Percentiles rank a stretch among this genome's conserved stretches.
Conservation (phyloP, 1,140 invertebrate species). For the Papilio glaucus region DNA sequence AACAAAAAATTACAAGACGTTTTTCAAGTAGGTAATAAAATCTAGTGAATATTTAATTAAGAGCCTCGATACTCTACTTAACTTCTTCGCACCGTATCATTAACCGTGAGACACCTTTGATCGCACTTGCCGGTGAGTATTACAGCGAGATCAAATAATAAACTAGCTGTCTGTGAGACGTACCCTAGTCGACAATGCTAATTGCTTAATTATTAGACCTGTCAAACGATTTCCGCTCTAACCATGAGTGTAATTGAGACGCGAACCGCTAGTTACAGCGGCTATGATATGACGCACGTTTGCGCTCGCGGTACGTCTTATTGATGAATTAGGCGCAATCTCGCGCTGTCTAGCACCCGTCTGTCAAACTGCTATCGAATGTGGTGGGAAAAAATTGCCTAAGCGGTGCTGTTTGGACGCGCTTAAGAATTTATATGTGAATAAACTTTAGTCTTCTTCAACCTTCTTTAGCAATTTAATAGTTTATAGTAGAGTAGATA, state of each 20-base stretch:
- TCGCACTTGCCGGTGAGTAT: background rate
- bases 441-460: background rate
- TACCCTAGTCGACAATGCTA: slow-evolving; percentile 18
- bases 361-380: slow-evolving; percentile 27
- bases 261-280: background rate
- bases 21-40: slow-evolving; percentile 9
- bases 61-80: background rate
- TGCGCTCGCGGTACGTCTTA: background rate
- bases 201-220: slow-evolving; percentile 13
- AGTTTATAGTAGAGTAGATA: no score
- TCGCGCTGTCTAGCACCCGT: slow-evolving; percentile 32
- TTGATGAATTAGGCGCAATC: slow-evolving; percentile 27
- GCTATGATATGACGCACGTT: background rate
- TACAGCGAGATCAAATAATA: slow-evolving; percentile 29
- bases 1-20: no score
- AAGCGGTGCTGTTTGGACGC: background rate
- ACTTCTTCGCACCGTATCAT: background rate
- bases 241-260: slow-evolving; percentile 5
- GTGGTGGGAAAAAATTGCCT: slow-evolving; percentile 24
- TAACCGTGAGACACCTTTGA: slow-evolving; percentile 10
- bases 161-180: slow-evolving; percentile 2
- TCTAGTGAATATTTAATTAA: background rate
- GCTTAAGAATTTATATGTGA: background rate
- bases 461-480: no score
- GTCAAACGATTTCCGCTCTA: slow-evolving; percentile 13